Conservation (phyloP, 1,140 invertebrate species). For the Drosophila biarmipes region DNA sequence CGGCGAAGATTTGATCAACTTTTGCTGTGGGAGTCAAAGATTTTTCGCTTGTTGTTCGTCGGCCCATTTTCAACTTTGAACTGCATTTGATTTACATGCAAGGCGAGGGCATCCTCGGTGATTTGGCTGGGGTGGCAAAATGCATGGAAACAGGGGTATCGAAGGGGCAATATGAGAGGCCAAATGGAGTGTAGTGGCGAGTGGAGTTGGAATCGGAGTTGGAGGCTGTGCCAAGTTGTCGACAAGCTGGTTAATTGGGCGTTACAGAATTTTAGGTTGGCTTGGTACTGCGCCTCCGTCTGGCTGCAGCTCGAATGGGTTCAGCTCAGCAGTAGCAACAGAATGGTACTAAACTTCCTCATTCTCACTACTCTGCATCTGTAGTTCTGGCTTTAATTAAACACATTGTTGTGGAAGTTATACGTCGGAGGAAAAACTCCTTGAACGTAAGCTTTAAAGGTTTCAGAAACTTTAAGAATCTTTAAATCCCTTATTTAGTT, state of each 20-base stretch:
- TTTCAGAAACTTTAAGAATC: neutral
- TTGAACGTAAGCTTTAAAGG: neutral
- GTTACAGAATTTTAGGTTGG: constrained; percentile 50
- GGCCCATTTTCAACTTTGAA: constrained; percentile 72
- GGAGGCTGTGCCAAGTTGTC: constrained; percentile 49
- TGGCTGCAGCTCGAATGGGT: constrained; percentile 16
- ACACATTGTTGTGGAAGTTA: constrained; percentile 14
- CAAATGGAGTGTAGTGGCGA: constrained; percentile 1
- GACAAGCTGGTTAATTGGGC: constrained; percentile 72
- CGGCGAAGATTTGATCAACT: constrained; percentile 70
- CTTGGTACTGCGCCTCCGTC: constrained; percentile 23
- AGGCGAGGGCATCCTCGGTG: constrained; percentile 26
- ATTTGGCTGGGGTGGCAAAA: neutral
- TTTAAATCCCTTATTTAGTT: neutral
- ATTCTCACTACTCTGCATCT: neutral
- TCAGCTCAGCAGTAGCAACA: constrained; percentile 4
- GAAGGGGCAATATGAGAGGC: neutral
- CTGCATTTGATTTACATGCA: constrained; percentile 73
- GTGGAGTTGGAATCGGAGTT: neutral
- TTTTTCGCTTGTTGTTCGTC: constrained; percentile 58
- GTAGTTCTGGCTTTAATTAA: constrained; percentile 10
- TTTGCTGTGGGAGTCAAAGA: constrained; percentile 59
- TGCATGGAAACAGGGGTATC: constrained; percentile 2
- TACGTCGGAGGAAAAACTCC: neutral
- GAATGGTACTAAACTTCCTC: neutral